Evolutionary conservation across 2,888 invertebrate species (phyloP), one percentile per base, ranked within the genome.

Genomic region (Lamproptera curius): DNA sequence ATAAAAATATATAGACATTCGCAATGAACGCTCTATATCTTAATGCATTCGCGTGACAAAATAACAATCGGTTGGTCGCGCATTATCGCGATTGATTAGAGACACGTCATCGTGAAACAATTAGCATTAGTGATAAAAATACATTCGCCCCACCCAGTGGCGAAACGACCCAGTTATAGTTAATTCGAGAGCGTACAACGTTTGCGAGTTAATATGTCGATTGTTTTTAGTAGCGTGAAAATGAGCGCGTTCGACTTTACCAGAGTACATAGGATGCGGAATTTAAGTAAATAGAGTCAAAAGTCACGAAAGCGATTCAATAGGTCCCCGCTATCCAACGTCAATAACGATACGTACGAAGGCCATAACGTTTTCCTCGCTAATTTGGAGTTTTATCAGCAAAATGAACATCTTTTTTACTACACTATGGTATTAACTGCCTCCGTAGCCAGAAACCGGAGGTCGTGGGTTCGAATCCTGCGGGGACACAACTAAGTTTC

Each of bases 1-100:
- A 23, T 10, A 2, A 31, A 31, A n/a, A 11, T 11, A 31, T 31
- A 11, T n/a, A 2, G n/a, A n/a, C n/a, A 31, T 31, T 31, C 31
- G 31, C 31, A 31, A 5, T 9, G 13, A 31, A 9, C 13, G 31
- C 46, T 50, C 43, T 43, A 14, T 33, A 20, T 34, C 20, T 46
- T 39, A n/a, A 28, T 31, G 26, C 1, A 23, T 28, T 34, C 33
- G 13, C 53, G 39, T 59, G 31, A 47, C 45, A 52, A 50, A 45
- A 41, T 36, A 28, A 36, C 40, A 41, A 36, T 40, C 31, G 31
- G 28, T 20, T 13, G 1, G 40, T 9, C 46, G 16, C 20, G 16
- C 16, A 26, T 35, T 36, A 46, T 46, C 46, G 34, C 41, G 36
- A 46, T 13, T 36, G 41, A 46, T 46, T 28, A 46, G 16, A n/a